A percentile compares a stretch with the other conserved stretches of the same genome.
Conservation (phyloP, 2,113 vertebrate species). For the Macaca fascicularis region T2T-MFA8v1.1 NC_088387.1:39982501-39983000, state of each 20-base stretch:
- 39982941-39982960: background rate
- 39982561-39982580: background rate
- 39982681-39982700: background rate
- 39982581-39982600: background rate
- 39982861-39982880: background rate
- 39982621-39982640: background rate
- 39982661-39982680: background rate
- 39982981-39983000: background rate
- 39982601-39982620: background rate
- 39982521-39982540: background rate
- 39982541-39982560: background rate
- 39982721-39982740: background rate
- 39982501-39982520: background rate
- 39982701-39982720: background rate
- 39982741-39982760: background rate
- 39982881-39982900: background rate
- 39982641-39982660: background rate
- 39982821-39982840: background rate
- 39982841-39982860: background rate
- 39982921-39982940: background rate
- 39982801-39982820: background rate
- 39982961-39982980: background rate
- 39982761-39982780: background rate
- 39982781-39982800: background rate
- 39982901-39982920: background rate